phyloP scores from a whole-genome alignment of 2,113 vertebrate species.

The Psammodynastes pulverulentus region DNA sequence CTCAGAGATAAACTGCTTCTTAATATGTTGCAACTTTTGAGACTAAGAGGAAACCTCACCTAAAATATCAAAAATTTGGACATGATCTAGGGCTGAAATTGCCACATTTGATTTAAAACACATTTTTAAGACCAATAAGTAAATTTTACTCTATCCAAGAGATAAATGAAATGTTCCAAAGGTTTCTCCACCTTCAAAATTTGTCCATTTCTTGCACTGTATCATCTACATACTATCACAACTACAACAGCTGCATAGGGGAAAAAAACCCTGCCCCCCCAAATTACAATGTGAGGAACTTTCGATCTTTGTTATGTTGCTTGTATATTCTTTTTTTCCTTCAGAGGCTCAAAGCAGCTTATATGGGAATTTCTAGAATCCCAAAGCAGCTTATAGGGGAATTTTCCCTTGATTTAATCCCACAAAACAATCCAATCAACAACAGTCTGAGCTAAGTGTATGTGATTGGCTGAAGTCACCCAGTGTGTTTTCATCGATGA shows the following conservation, averaged over 20 bases:
- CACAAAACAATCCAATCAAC: neutral
- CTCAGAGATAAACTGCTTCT: neutral
- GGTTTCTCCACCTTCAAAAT: neutral
- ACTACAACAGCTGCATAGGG: neutral
- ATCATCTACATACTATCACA: neutral
- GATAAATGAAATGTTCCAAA: neutral
- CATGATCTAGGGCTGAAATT: neutral
- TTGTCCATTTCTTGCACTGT: neutral
- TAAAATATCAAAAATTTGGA: neutral
- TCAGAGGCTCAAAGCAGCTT: neutral
- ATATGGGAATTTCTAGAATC: neutral
- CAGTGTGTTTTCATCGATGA: neutral
- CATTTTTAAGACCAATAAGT: neutral
- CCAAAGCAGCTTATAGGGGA: neutral
- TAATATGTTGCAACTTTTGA: neutral
- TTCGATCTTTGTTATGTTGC: neutral
- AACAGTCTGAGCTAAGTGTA: neutral
- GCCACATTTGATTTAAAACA: neutral
- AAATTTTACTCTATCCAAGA: neutral
- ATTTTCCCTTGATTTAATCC: neutral
- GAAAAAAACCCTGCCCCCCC: neutral
- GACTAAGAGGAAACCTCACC: neutral
- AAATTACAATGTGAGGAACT: neutral
- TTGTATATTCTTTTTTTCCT: neutral
- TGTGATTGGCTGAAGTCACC: neutral